Percentiles rank a stretch among this genome's conserved stretches.
Conservation (phyloP, 2,113 vertebrate species). For the Pteropus alecto region DNA sequence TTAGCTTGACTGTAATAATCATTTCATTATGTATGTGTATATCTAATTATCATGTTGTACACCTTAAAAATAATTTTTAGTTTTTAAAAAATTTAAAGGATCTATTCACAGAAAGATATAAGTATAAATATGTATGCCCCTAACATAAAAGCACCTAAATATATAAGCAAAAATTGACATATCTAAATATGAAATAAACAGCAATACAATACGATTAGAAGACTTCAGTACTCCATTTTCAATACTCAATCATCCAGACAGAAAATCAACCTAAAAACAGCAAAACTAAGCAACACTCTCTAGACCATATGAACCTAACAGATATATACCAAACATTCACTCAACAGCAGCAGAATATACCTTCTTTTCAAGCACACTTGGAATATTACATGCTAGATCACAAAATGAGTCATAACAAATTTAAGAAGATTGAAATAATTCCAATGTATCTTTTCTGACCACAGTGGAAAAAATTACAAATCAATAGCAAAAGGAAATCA, state of each 20-base stretch:
- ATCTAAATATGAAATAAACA: background rate
- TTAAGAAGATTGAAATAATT: background rate
- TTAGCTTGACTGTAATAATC: background rate
- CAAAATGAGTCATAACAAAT: background rate
- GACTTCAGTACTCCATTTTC: background rate
- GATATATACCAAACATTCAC: background rate
- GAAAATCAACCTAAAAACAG: background rate
- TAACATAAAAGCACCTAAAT: background rate
- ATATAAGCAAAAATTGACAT: background rate
- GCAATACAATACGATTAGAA: background rate
- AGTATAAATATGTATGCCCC: background rate
- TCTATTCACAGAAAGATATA: background rate
- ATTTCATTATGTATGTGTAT: background rate
- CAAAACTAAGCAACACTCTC: background rate
- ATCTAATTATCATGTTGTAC: background rate
- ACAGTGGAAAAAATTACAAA: background rate
- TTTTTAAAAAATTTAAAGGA: background rate
- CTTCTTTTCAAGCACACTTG: background rate
- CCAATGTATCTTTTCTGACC: background rate
- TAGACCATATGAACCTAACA: background rate
- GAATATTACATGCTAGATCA: background rate
- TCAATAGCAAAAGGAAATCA: background rate
- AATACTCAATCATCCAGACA: background rate
- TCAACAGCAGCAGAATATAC: background rate
- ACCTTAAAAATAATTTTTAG: background rate